These are phyloP conservation scores for Macrotrachela quadricornifera DNA, from an alignment of 1,140 invertebrate species.

Conservation along the genomic window DNA sequence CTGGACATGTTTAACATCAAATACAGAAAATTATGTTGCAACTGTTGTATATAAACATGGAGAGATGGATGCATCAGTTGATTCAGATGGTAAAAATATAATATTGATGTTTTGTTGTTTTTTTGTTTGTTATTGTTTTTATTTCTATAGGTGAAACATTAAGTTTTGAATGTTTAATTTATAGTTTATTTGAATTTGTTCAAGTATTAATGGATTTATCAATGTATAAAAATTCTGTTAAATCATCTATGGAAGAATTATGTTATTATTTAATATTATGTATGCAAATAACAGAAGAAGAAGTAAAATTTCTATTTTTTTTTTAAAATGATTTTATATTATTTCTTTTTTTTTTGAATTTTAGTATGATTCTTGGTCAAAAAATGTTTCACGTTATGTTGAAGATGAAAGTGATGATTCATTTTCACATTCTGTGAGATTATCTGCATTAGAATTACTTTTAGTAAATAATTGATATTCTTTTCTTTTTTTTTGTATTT, in stretches of 20 bases:
- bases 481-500: not conserved
- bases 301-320: constrained; percentile 28
- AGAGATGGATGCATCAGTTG: too few species aligned
- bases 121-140: too few species aligned
- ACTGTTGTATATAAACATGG: not conserved
- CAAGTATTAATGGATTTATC: constrained; percentile 41
- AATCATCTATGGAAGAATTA: constrained; percentile 44
- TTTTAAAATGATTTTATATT: not conserved
- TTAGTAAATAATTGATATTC: not conserved
- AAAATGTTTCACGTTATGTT: constrained; percentile 49
- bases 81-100: too few species aligned
- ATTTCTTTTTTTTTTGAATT: not conserved
- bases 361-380: constrained; percentile 42
- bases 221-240: constrained; percentile 40
- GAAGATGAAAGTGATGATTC: constrained; percentile 52
- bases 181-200: constrained; percentile 53
- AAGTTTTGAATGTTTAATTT: constrained; percentile 50
- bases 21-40: constrained; percentile 38
- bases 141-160: constrained; percentile 41
- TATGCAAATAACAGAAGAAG: constrained; percentile 54
- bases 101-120: too few species aligned
- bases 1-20: constrained; percentile 47
- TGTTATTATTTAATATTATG: constrained; percentile 52
- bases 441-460: constrained; percentile 46
- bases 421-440: constrained; percentile 47